Evolutionary conservation across 1,140 invertebrate species (phyloP).

Genomic region (Leptopilina clavipes): DNA sequence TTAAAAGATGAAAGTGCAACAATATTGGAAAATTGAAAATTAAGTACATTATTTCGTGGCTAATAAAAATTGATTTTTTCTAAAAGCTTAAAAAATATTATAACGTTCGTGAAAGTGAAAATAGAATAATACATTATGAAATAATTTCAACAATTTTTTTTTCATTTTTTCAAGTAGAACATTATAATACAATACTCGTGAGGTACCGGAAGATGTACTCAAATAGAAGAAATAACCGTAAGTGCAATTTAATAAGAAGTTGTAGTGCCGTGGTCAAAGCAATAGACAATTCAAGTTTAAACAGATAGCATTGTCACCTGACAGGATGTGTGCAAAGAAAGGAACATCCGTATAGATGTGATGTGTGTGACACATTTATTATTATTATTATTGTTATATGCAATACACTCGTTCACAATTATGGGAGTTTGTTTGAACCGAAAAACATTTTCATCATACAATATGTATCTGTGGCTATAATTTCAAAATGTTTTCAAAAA

Average conservation of each 20-base stretch:
- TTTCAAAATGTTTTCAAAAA: not conserved
- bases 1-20: conserved; percentile 12
- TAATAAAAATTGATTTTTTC: conserved; percentile 5
- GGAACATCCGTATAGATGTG: not conserved
- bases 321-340: not conserved
- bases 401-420: no score
- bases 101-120: no score
- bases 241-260: conserved; percentile 9
- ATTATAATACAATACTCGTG: no score
- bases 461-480: no score
- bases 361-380: not conserved
- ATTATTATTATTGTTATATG: no score
- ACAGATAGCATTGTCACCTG: not conserved
- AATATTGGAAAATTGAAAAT: conserved; percentile 5
- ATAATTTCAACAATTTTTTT: not conserved
- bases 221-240: conserved; percentile 18
- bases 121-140: no score
- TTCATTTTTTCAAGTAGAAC: no score
- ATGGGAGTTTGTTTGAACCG: no score
- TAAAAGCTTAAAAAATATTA: not conserved
- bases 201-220: not conserved
- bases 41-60: conserved; percentile 15
- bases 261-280: not conserved
- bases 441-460: no score
- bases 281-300: conserved; percentile 26